Evolutionary conservation across 2,888 invertebrate genomes (phyloP), one percentile per base, ranked within the genome.

Genomic region (Fragum whitleyi): DNA sequence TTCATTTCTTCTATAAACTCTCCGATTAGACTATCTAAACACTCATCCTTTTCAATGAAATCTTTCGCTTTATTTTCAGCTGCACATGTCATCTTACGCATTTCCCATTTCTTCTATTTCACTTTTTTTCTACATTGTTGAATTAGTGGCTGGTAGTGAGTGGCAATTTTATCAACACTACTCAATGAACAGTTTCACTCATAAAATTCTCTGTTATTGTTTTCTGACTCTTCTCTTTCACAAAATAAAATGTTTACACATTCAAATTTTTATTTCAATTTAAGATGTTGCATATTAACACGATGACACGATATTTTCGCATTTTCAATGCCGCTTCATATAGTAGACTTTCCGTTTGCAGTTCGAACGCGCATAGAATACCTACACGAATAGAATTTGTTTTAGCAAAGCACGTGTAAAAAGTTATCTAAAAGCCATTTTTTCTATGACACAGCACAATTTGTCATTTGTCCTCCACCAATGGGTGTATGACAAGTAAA

Each of bases 41-140:
- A 16, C 5, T 67, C 74, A 51, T 29, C 2, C 32, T 73, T 47
- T 36, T 73, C 73, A 28, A 72, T 26, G 1, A 72, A n/a, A 61
- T 42, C 29, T 62, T 62, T 7, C 47, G n/a, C 62, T 62, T 62
- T 29, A n/a, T 62, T 62, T 36, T 32, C 6, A n/a, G 16, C 62
- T 16, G 32, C n/a, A 28, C 32, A 19, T 62, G 14, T 29, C 29
- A 62, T 36, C 1, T 14, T 62, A 5, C 62, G 28, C 23, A 55
- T 14, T 29, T 29, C 36, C 72, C 72, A 72, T 42, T 26, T 32
- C 19, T 61, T 42, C 61, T 42, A 61, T 71, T 53, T 55, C 7
- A 23, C 29, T n/a, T 28, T 28, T 32, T 62, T 21, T 16, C 32
- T 19, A 62, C 19, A 14, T 5, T n/a, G 62, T 26, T 57, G 57